These are phyloP conservation scores for Bibio marci DNA, from an alignment of 2,888 invertebrate genomes.

Conservation along the genomic window DNA sequence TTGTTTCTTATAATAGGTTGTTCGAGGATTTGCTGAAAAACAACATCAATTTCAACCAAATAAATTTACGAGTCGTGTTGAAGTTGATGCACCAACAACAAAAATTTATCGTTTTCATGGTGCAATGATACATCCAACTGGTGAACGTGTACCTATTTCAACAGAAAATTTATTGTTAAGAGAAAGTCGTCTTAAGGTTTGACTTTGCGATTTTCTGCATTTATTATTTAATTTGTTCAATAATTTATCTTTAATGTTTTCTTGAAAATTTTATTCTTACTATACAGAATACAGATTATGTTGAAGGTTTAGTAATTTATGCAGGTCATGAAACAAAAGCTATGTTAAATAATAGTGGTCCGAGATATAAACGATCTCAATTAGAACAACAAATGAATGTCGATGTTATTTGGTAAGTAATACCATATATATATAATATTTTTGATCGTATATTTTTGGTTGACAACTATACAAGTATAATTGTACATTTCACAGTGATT, in stretches of 20 bases:
- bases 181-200: conserved; percentile 66
- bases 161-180: conserved; percentile 83
- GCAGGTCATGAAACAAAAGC: conserved; percentile 96
- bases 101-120: conserved; percentile 92
- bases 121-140: conserved; percentile 64
- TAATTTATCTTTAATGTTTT: background rate
- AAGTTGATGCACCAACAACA: conserved; percentile 88
- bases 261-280: background rate
- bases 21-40: conserved; percentile 32
- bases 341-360: conserved; percentile 93
- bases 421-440: too few relatives aligned
- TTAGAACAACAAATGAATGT: conserved; percentile 89
- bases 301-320: conserved; percentile 94
- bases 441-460: too few relatives aligned
- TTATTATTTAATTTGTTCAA: conserved; percentile 1
- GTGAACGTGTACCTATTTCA: conserved; percentile 60
- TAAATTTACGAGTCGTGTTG: conserved; percentile 67
- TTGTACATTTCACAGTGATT: too few relatives aligned
- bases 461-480: too few relatives aligned
- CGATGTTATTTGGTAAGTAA: conserved; percentile 88
- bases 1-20: too few relatives aligned
- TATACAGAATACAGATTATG: conserved; percentile 76
- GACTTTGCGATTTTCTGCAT: background rate
- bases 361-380: conserved; percentile 80
- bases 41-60: conserved; percentile 58